These are phyloP conservation scores for Fopius arisanus DNA, from an alignment of 1,140 invertebrate species.

Conservation along the genomic window DNA sequence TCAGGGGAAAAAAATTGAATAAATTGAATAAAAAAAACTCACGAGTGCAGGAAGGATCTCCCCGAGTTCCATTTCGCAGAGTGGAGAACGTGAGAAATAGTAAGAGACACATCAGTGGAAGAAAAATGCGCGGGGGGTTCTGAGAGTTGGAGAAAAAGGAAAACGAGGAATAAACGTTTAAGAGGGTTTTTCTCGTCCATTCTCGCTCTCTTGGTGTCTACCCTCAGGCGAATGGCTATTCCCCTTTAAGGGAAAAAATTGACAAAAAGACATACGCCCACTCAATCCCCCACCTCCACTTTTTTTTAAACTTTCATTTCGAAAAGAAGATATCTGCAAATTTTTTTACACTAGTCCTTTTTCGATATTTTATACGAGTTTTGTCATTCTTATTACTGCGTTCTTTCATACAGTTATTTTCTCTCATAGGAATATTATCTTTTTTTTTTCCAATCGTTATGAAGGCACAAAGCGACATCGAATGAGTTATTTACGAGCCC, in stretches of 20 bases:
- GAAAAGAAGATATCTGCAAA: background rate
- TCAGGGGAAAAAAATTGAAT: background rate
- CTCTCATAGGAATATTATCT: background rate
- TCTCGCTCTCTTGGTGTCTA: background rate
- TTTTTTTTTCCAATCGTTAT: background rate
- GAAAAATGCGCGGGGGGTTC: background rate
- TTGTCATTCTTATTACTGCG: background rate
- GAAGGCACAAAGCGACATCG: background rate
- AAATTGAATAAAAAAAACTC: background rate
- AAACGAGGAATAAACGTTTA: conserved; percentile 22
- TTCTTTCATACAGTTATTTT: background rate
- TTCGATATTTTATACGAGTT: background rate
- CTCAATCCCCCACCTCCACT: background rate
- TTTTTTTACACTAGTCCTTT: background rate
- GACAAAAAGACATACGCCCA: background rate
- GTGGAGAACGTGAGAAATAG: background rate
- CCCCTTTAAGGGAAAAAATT: background rate
- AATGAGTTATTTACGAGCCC: background rate
- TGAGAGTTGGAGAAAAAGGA: background rate
- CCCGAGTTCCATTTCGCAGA: background rate
- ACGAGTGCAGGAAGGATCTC: background rate
- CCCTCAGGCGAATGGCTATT: conserved; percentile 14
- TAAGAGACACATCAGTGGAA: background rate
- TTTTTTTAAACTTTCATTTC: background rate
- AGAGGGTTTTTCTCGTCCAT: conserved; percentile 22